Conservation (phyloP, 1,140 invertebrate species). For the Asbolus verrucosus region DNA sequence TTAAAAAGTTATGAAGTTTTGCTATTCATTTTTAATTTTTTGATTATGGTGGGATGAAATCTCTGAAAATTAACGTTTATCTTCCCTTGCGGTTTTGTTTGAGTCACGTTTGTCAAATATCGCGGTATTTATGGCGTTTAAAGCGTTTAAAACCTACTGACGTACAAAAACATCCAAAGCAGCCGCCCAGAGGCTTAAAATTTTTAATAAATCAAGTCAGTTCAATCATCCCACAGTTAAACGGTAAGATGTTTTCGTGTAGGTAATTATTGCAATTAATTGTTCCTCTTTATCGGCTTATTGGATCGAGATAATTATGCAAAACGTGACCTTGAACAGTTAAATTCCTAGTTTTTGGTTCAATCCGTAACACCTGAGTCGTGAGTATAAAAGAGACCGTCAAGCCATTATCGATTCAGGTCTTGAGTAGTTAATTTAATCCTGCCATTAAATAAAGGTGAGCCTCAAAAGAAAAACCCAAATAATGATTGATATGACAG, state of each 20-base stretch:
- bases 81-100: too few species aligned
- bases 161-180: too few species aligned
- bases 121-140: too few species aligned
- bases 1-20: too few species aligned
- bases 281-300: not conserved
- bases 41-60: too few species aligned
- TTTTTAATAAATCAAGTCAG: not conserved
- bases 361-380: slow-evolving; percentile 31
- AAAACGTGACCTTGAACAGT: slow-evolving; percentile 30
- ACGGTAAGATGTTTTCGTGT: slow-evolving; percentile 18
- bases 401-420: slow-evolving; percentile 13
- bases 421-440: not conserved
- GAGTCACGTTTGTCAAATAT: too few species aligned
- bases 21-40: too few species aligned
- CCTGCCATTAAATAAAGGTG: too few species aligned
- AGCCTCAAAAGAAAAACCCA: too few species aligned
- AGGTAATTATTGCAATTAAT: slow-evolving; percentile 17
- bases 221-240: not conserved
- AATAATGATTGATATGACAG: too few species aligned
- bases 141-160: too few species aligned
- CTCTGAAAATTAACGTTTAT: too few species aligned
- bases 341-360: slow-evolving; percentile 24
- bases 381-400: slow-evolving; percentile 4
- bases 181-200: not conserved
- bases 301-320: slow-evolving; percentile 11